These are phyloP conservation scores for Elaphurus davidianus DNA, from an alignment of 2,113 vertebrate species.

Conservation along the genomic window DNA sequence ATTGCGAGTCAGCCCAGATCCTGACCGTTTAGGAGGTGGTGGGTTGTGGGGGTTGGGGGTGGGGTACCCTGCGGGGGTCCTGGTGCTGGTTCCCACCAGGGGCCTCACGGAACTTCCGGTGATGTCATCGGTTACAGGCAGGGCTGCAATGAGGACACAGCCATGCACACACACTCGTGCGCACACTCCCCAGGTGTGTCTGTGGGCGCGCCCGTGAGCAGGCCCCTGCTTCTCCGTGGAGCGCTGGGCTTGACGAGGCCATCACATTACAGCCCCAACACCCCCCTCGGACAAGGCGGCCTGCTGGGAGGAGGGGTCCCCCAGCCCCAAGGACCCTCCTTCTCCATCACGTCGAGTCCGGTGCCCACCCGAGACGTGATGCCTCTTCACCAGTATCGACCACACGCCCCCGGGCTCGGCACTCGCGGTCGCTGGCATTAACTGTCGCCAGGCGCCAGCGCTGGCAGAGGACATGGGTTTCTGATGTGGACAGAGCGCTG, in stretches of 20 bases:
- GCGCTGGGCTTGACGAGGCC: neutral
- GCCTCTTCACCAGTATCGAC: neutral
- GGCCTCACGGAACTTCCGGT: neutral
- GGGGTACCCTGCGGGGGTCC: rapidly evolving
- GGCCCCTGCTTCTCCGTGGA: neutral
- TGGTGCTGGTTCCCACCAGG: rapidly evolving
- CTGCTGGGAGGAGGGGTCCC: neutral
- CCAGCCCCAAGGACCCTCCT: neutral
- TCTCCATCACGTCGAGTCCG: too few relatives aligned
- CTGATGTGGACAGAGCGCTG: rapidly evolving
- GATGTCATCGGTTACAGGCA: neutral
- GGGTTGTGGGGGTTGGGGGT: too few relatives aligned
- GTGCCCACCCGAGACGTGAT: rapidly evolving
- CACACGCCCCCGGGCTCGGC: rapidly evolving
- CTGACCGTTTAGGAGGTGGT: neutral
- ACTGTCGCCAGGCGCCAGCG: rapidly evolving
- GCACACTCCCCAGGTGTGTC: neutral
- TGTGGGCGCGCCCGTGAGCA: neutral
- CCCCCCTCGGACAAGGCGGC: rapidly evolving
- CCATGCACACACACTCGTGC: neutral
- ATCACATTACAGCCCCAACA: rapidly evolving
- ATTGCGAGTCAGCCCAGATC: rapidly evolving
- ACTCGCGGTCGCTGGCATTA: rapidly evolving
- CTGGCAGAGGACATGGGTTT: neutral
- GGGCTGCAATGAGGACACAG: neutral